phyloP scores from a whole-genome alignment of 2,888 invertebrate genomes.

The Rhodophaea formosa region DNA sequence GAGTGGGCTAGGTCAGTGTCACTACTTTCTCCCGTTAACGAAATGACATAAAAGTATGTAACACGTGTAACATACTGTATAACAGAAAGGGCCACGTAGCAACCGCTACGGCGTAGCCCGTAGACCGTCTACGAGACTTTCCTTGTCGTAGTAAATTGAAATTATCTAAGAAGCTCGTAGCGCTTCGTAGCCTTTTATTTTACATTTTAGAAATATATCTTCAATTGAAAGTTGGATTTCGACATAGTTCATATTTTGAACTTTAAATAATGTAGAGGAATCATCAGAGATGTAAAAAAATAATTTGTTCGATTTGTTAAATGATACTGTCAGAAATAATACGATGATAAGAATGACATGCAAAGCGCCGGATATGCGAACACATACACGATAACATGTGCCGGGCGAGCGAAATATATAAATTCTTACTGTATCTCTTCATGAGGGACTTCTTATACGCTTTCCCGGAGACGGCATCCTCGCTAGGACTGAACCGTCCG shows the following conservation, averaged over 20 bases:
- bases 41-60: neutral
- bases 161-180: slow-evolving; percentile 5
- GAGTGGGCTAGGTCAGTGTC: neutral
- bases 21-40: neutral
- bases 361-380: slow-evolving; percentile 6
- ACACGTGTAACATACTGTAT: neutral
- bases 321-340: neutral
- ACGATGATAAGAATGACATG: slow-evolving; percentile 11
- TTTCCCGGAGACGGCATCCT: slow-evolving; percentile 73
- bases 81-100: slow-evolving; percentile 21
- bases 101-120: slow-evolving; percentile 28
- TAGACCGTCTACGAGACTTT: slow-evolving; percentile 17
- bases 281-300: neutral
- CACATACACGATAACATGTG: neutral
- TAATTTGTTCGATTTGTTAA: neutral
- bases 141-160: slow-evolving; percentile 5
- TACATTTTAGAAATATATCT: neutral
- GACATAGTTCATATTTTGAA: neutral
- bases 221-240: no score
- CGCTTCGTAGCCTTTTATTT: slow-evolving; percentile 8
- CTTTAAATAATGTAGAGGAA: neutral
- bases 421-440: slow-evolving; percentile 95
- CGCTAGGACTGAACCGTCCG: slow-evolving; percentile 83
- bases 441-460: slow-evolving; percentile 96
- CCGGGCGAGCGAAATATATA: slow-evolving; percentile 6